Percentiles rank a stretch among this genome's conserved stretches.
Conservation (phyloP, 2,113 vertebrate genomes). For the Atlantisia rogersi region DNA sequence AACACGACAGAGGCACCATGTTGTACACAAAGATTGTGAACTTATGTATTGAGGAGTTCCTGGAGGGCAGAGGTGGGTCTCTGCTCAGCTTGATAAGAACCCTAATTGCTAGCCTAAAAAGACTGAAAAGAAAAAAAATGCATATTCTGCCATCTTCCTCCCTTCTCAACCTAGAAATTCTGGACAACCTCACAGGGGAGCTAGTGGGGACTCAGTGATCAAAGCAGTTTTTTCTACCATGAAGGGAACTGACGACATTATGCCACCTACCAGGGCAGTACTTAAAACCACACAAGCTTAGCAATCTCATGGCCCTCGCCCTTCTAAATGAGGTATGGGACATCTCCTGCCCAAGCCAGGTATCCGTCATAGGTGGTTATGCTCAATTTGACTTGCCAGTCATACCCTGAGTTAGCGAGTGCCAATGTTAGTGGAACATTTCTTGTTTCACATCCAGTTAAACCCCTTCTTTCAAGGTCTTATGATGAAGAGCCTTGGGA, state of each 20-base stretch:
- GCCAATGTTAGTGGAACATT: background rate
- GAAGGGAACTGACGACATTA: background rate
- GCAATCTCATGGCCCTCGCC: background rate
- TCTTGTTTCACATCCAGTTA: constrained; percentile 13
- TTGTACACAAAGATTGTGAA: background rate
- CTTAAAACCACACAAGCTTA: background rate
- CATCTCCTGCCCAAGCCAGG: background rate
- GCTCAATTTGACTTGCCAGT: background rate
- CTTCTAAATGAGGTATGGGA: background rate
- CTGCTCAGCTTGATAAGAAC: background rate
- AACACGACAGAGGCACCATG: background rate
- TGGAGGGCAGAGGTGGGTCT: background rate
- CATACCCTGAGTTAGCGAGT: fast-evolving
- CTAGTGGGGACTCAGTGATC: background rate
- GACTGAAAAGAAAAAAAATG: background rate
- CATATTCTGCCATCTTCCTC: background rate
- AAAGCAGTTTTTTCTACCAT: fast-evolving
- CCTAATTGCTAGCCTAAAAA: background rate
- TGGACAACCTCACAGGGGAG: background rate
- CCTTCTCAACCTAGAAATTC: background rate
- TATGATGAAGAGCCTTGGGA: constrained; percentile 5
- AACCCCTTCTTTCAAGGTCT: background rate
- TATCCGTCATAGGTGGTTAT: background rate
- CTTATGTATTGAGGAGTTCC: background rate
- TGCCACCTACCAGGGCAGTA: background rate